Evolutionary conservation across 1,140 invertebrate species (phyloP), one percentile per base, ranked within the genome.

Genomic region (Phymorhynchus buccinoides): DNA sequence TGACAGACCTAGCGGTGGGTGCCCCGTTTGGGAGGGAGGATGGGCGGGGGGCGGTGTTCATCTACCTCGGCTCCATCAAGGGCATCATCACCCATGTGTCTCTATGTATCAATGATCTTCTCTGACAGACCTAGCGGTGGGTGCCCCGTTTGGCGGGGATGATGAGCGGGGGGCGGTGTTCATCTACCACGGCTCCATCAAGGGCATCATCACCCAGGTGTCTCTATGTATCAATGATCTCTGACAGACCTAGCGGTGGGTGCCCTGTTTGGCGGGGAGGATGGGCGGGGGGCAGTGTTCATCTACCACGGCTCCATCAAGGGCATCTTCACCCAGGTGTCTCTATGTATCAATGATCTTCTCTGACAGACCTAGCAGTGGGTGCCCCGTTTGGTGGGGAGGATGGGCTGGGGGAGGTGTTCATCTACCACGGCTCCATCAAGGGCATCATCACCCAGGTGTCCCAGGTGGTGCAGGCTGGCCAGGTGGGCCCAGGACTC

Each of bases 91-190:
- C 88, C 0, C 87, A 90, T 30, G 88, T 88, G 1, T 90, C 91
- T 32, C 93, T n/a, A n/a, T n/a, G n/a, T n/a, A n/a, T n/a, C n/a
- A n/a, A n/a, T n/a, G n/a, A n/a, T 62, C 56, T 27, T n/a, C n/a
- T n/a, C n/a, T 35, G n/a, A n/a, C 91, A 97, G 98, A 99, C 94
- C 96, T 99, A 87, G 97, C 96, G 14, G 97, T 99, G 48, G 98
- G 98, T 27, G 98, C 98, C 1, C 98, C 98, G 0, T 99, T 99
- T 89, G 98, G 90, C 30, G 92, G 96, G 86, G 85, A 89, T 39
- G 89, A 92, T 80, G 87, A 86, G 22, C 97, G 95, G 39, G 95
- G 96, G 79, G 97, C 97, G 0, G 97, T 99, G 2, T 99, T 98
- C 93, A 97, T 99, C 85, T 99, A 96, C 92, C 97, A 97, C 88